A percentile compares a stretch with the other conserved stretches of the same genome.
Conservation (phyloP, 2,888 invertebrate species). For the Brenthis daphne region DNA sequence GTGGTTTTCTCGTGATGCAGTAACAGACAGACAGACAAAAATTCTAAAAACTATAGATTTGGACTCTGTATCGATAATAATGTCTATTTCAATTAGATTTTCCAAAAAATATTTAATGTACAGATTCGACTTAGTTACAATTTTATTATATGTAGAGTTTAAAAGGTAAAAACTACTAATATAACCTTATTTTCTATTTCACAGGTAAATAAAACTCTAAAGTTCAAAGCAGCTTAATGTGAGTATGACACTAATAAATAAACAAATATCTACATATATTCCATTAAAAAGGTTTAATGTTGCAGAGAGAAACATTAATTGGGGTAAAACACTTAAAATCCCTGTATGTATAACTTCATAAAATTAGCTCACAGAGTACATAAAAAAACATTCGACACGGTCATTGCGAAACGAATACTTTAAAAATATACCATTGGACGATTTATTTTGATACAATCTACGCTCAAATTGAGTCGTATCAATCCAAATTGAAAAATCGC, state of each 20-base stretch:
- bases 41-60: too few relatives aligned
- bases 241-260: neutral
- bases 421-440: conserved; percentile 9
- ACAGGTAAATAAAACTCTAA: conserved; percentile 4
- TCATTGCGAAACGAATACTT: conserved; percentile 13
- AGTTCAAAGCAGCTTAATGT: neutral
- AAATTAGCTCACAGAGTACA: conserved; percentile 5
- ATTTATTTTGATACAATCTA: conserved; percentile 22
- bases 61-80: too few relatives aligned
- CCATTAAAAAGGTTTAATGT: too few relatives aligned
- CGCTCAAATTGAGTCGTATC: conserved; percentile 43
- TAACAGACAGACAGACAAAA: too few relatives aligned
- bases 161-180: too few relatives aligned
- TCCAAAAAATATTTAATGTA: too few relatives aligned
- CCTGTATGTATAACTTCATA: neutral
- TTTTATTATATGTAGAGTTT: too few relatives aligned
- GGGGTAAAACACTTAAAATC: neutral
- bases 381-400: conserved; percentile 14
- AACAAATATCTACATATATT: too few relatives aligned
- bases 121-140: too few relatives aligned
- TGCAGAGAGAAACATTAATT: neutral
- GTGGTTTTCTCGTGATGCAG: too few relatives aligned
- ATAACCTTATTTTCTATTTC: neutral
- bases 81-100: too few relatives aligned
- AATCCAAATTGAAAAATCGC: conserved; percentile 55